Base-by-base conservation (phyloP, 2,113 vertebrate genomes). In the Planiliza haematocheilus region DNA sequence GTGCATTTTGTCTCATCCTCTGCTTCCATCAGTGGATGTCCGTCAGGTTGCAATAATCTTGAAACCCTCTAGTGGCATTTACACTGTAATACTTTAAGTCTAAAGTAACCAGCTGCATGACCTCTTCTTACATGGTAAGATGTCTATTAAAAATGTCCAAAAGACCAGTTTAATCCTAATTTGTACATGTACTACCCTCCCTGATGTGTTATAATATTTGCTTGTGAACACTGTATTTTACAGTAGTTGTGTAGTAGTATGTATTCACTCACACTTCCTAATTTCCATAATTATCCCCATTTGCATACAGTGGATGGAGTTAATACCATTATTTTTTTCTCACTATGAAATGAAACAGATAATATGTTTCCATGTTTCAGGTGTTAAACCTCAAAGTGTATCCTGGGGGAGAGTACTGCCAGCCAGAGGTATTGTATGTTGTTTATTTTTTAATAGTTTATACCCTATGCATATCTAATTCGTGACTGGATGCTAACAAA, bases 321-420 rank as follows among this genome's bases (percentile, higher is more conserved):
- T 30, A 30, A 30, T 30, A 30, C 5, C 24, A 30, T 30, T 30
- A 30, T 30, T 30, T 30, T 5, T 3, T 30, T 30, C n/a, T 30
- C 24, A 30, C 24, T 30, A 30, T 30, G 2, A 30, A 30, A 30
- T 5, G 24, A 30, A 30, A 30, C 24, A 30, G 24, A 30, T 30
- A 30, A 30, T 30, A 12, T 30, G 10, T 37, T 10, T 56, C 7
- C 2, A 20, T 37, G 10, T 61, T 81, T 14, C 78, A 93, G 93
- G 90, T 8, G 81, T 93, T 20, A 89, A 55, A 63, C 91, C 92
- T 77, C 91, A 92, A 20, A 62, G 37, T 53, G 86, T 90, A 4
- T 61, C 87, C 8, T 83, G 89, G 70, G 91, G 90, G 16, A 90
- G 83, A 50, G 50, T 86, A 48, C 37, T 86, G 53, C 88, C 84